Conservation (phyloP, 2,797 vertebrate genomes). For the Oreochromis mossambicus region DNA sequence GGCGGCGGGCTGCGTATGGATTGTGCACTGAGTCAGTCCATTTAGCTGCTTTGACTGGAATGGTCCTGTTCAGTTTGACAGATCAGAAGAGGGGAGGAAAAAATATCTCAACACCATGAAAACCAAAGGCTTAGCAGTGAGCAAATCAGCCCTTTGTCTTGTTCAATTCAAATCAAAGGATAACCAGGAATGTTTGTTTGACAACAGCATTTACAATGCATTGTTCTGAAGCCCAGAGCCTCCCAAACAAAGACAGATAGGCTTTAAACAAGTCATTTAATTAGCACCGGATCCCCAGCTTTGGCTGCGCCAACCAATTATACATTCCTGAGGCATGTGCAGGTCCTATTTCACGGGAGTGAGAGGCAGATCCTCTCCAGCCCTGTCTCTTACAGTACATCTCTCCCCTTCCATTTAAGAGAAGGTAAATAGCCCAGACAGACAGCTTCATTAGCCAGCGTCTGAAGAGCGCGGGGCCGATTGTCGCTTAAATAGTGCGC, state of each 20-base stretch:
- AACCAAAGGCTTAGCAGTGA: constrained; percentile 64
- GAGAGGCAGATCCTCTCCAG: constrained; percentile 78
- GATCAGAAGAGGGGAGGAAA: constrained; percentile 55
- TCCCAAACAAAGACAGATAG: constrained; percentile 83
- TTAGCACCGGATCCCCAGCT: constrained; percentile 79
- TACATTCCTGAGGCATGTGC: constrained; percentile 81
- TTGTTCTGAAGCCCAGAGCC: constrained; percentile 75
- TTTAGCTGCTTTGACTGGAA: constrained; percentile 54
- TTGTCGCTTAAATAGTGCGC: constrained; percentile 85
- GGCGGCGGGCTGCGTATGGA: constrained; percentile 18
- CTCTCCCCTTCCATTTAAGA: constrained; percentile 82
- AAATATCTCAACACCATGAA: constrained; percentile 50
- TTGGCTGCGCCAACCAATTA: constrained; percentile 79
- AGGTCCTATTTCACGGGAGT: constrained; percentile 78
- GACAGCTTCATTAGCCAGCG: constrained; percentile 86
- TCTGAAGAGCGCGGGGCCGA: constrained; percentile 80
- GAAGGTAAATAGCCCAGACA: constrained; percentile 85
- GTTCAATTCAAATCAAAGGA: constrained; percentile 76
- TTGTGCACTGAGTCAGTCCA: constrained; percentile 51
- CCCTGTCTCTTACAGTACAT: constrained; percentile 82
- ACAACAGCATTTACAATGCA: constrained; percentile 77
- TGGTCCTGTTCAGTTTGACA: constrained; percentile 64
- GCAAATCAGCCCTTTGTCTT: constrained; percentile 74
- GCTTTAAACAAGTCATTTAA: constrained; percentile 86
- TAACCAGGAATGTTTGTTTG: constrained; percentile 77